Evolutionary conservation across 2,113 vertebrate species (phyloP).

Genomic region (Arvicanthis niloticus): DNA sequence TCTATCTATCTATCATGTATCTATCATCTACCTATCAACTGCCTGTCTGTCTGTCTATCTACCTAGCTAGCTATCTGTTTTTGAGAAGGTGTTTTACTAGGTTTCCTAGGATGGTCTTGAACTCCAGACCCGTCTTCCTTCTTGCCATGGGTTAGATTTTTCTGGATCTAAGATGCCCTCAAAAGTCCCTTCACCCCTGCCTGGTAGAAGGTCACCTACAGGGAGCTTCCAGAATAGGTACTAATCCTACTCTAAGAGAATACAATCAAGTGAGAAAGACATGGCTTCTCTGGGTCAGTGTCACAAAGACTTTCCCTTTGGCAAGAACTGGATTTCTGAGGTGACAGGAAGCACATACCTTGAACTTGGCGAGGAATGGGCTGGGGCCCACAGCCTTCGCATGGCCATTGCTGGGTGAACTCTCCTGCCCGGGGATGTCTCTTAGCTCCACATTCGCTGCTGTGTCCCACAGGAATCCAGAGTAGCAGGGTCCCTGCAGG

Average conservation of each 20-base stretch:
- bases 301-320: not conserved
- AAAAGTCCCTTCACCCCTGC: not conserved
- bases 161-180: not conserved
- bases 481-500: slow-evolving; percentile 90
- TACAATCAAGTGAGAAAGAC: not conserved
- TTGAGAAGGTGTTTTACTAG: not conserved
- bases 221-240: not conserved
- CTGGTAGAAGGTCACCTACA: not conserved
- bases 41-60: not conserved
- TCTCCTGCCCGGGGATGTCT: slow-evolving; percentile 86
- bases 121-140: not conserved
- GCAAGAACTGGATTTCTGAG: not conserved
- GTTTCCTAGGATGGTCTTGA: not conserved
- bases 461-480: slow-evolving; percentile 95
- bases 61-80: not conserved
- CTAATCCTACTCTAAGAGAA: not conserved
- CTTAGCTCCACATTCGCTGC: slow-evolving; percentile 92
- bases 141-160: too few species aligned
- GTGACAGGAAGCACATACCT: slow-evolving; percentile 82
- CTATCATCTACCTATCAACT: not conserved
- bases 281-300: not conserved
- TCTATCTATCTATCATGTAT: not conserved
- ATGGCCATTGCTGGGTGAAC: slow-evolving; percentile 88
- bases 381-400: slow-evolving; percentile 85
- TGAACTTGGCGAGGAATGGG: slow-evolving; percentile 92